phyloP scores from a whole-genome alignment of 2,113 vertebrate species.

The Oreochromis spilurus region DNA sequence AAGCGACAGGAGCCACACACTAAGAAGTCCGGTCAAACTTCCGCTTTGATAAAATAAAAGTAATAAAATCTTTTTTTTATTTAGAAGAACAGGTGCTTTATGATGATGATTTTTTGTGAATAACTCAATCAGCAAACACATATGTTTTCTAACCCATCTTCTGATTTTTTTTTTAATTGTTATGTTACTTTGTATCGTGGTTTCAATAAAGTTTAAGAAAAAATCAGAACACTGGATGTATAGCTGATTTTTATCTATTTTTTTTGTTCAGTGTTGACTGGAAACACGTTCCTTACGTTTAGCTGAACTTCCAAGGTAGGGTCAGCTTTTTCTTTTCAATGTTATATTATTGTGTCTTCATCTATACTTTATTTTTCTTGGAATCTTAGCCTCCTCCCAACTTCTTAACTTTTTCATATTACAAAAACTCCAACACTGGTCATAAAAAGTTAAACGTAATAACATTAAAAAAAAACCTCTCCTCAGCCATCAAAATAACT shows the following conservation, averaged over 20 bases:
- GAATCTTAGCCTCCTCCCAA: not conserved
- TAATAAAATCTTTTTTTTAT: not conserved
- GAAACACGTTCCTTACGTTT: not conserved
- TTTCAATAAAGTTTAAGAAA: not conserved
- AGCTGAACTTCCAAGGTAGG: not conserved
- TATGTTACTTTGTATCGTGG: not conserved
- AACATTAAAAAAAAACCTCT: not conserved
- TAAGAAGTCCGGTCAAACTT: not conserved
- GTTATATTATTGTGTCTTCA: not conserved
- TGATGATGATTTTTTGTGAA: not conserved
- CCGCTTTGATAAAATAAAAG: not conserved
- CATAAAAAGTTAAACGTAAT: not conserved
- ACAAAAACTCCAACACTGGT: not conserved
- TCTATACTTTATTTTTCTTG: not conserved
- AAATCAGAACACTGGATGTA: not conserved
- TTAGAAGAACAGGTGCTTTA: not conserved
- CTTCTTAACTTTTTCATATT: not conserved
- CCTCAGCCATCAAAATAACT: not conserved
- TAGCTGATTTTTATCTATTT: not conserved
- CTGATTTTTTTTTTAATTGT: not conserved
- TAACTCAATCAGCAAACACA: not conserved
- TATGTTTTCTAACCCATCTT: not conserved
- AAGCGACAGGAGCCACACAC: conserved; percentile 32
- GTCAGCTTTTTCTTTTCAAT: not conserved
- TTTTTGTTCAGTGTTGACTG: not conserved